These are phyloP conservation scores for Morpho achilles DNA, from an alignment of 2,888 invertebrate genomes.

Conservation along the genomic window DNA sequence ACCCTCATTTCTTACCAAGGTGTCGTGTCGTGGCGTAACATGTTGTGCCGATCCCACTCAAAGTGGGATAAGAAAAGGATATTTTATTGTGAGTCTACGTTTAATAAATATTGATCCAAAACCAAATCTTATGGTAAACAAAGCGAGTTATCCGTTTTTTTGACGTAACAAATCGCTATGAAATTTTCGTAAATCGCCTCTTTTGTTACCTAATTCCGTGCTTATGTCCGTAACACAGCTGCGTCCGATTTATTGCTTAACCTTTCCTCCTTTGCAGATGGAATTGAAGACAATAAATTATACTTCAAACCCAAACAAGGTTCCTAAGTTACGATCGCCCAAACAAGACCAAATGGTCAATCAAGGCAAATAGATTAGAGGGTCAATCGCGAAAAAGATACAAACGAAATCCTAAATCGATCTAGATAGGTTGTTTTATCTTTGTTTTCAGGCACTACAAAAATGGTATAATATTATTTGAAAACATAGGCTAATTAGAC, in stretches of 20 bases:
- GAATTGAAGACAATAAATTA: slow-evolving; percentile 78
- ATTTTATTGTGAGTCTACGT: no score
- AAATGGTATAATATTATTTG: no score
- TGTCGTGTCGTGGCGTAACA: no score
- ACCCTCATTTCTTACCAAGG: no score
- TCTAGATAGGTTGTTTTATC: background rate
- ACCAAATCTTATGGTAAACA: slow-evolving; percentile 28
- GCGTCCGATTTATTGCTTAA: slow-evolving; percentile 68
- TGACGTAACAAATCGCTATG: slow-evolving; percentile 34
- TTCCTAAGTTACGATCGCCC: slow-evolving; percentile 63
- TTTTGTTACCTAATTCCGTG: slow-evolving; percentile 70
- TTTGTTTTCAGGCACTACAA: no score
- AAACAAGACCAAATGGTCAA: slow-evolving; percentile 63
- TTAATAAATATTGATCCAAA: background rate
- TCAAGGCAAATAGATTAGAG: slow-evolving; percentile 66
- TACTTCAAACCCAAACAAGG: slow-evolving; percentile 76
- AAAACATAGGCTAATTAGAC: no score
- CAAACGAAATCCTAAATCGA: slow-evolving; percentile 17
- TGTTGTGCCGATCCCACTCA: no score
- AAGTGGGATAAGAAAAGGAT: no score
- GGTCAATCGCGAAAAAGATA: slow-evolving; percentile 20
- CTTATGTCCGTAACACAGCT: slow-evolving; percentile 72
- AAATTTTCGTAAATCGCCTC: slow-evolving; percentile 63
- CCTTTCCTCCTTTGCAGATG: slow-evolving; percentile 69
- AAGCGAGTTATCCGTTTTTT: slow-evolving; percentile 28